Evolutionary conservation across 2,888 invertebrate species (phyloP), one percentile per base, ranked within the genome.

Genomic region (Liopterus haemorrhoidalis): DNA sequence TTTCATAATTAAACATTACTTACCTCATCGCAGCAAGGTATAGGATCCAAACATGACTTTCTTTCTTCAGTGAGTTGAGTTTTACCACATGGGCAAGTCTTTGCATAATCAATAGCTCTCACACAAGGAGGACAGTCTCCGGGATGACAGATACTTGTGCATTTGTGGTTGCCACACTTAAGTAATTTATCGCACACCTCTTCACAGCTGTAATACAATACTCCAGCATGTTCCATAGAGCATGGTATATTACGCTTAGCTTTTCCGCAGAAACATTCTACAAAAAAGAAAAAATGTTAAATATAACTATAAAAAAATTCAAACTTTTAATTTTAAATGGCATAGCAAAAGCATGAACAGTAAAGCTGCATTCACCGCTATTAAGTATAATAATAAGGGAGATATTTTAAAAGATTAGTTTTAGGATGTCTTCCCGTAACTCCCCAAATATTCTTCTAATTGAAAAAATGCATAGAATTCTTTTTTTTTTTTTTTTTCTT

Each of bases 31-130:
- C 94, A 95, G 24, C 82, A 75, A 1, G 90, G 87, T 52, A 94
- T 79, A 0, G 85, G 79, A 65, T 93, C 91, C 4, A 81, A 70
- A 64, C 93, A 94, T 5, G 76, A 75, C 36, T 69, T 73, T 48
- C 92, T 74, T 21, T 67, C 64, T 5, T 54, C 48, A 16, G 61
- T 62, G 51, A 70, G 59, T 1, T 69, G 63, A 24, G 75, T 78
- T 66, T 84, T 80, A 1, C 86, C 86, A 63, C 92, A 92, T 0
- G 82, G 84, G 59, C 92, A 92, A 25, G 73, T 74, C 4, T 72
- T 76, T 6, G 88, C 74, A 21, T 70, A 61, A 9, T 72, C 69
- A 0, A 85, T 79, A 42, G 77, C 74, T 11, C 76, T 66, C 32
- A 66, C 65, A 62, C 92, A 92, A 0, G 72, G 65, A 4, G 71